phyloP scores from a whole-genome alignment of 2,113 vertebrate genomes.

The Petaurus breviceps region DNA sequence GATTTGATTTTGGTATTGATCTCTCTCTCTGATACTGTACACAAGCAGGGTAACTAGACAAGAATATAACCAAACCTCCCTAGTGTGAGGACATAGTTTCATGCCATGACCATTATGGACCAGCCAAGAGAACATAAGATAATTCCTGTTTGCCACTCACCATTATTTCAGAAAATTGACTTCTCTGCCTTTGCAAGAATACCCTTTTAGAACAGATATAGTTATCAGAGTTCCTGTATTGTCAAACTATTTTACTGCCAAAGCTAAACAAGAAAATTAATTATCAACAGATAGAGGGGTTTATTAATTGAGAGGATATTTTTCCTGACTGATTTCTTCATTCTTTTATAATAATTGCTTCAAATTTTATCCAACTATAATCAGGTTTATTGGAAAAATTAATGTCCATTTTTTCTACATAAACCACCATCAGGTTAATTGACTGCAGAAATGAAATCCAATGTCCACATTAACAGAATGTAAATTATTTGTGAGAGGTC shows the following conservation, averaged over 20 bases:
- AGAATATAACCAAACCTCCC: constrained; percentile 34
- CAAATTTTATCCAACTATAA: constrained; percentile 69
- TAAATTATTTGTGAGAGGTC: constrained; percentile 45
- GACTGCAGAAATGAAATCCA: constrained; percentile 72
- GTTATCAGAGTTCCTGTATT: neutral
- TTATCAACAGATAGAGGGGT: neutral
- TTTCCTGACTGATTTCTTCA: constrained; percentile 70
- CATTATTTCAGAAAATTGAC: neutral
- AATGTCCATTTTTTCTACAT: constrained; percentile 58
- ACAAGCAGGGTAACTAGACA: neutral
- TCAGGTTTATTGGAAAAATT: constrained; percentile 77
- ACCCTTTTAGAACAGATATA: neutral
- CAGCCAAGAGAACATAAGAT: neutral
- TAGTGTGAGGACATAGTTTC: constrained; percentile 33
- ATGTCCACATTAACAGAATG: constrained; percentile 69
- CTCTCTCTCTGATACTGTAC: neutral
- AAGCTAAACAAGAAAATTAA: constrained; percentile 5
- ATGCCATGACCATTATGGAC: neutral
- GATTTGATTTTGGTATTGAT: neutral
- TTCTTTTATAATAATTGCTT: constrained; percentile 67
- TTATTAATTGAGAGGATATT: constrained; percentile 42
- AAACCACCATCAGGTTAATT: constrained; percentile 73
- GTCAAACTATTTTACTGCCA: neutral
- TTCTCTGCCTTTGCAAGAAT: neutral
- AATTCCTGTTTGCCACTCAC: neutral